Conservation (phyloP, 1,140 invertebrate species). For the Cotesia typhae region DNA sequence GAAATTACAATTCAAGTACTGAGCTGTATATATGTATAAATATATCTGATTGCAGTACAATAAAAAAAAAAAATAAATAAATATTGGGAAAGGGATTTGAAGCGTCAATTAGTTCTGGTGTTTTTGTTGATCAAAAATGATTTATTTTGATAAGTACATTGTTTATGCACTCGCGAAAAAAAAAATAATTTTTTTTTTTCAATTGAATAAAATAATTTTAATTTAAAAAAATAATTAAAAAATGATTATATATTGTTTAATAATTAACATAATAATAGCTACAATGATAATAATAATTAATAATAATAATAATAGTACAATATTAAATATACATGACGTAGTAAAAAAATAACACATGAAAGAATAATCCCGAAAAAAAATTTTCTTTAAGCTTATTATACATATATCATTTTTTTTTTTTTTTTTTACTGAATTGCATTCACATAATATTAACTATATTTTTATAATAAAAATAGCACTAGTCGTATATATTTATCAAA, state of each 20-base stretch:
- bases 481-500: constrained; percentile 3
- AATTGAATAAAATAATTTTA: neutral
- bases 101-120: constrained; percentile 4
- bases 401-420: neutral
- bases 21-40: neutral
- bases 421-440: neutral
- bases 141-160: constrained; percentile 19
- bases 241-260: neutral
- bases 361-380: constrained; percentile 9
- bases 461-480: neutral
- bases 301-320: constrained; percentile 9
- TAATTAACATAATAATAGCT: constrained; percentile 18
- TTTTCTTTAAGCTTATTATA: neutral
- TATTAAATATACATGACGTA: constrained; percentile 5
- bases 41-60: neutral
- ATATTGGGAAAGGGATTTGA: constrained; percentile 2
- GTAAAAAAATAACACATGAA: neutral
- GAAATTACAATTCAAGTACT: neutral
- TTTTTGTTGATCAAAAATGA: constrained; percentile 18
- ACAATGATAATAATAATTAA: constrained; percentile 21
- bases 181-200: neutral
- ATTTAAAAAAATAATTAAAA: neutral
- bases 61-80: constrained; percentile 11
- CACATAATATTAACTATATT: constrained; percentile 1
- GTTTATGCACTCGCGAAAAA: constrained; percentile 6